Percentiles rank a stretch among this genome's conserved stretches.
phyloP scores from a whole-genome alignment of 2,888 invertebrate genomes.

The Microctonus hyperodae region DNA sequence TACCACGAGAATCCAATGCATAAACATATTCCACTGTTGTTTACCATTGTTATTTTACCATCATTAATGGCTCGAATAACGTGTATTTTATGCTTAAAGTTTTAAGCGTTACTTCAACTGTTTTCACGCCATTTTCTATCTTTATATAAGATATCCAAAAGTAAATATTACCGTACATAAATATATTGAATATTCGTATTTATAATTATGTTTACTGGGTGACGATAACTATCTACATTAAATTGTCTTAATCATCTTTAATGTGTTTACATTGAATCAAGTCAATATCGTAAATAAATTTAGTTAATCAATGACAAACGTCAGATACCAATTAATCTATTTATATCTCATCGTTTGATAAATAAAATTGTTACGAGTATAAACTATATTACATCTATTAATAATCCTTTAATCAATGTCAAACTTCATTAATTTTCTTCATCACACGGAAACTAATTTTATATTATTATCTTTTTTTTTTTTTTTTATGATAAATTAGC shows the following conservation, averaged over 20 bases:
- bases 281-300: no score
- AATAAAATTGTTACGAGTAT: neutral
- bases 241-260: no score
- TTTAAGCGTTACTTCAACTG: neutral
- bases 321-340: neutral
- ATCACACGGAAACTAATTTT: neutral
- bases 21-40: constrained; percentile 9
- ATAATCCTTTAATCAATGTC: neutral
- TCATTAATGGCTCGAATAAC: constrained; percentile 12
- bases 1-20: constrained; percentile 5
- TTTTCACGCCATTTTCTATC: neutral
- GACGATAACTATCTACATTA: no score
- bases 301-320: neutral
- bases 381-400: no score
- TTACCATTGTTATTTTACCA: constrained; percentile 14
- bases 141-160: neutral
- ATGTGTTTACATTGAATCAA: no score
- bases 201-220: no score
- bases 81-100: neutral
- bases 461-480: neutral
- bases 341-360: neutral
- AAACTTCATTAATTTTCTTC: neutral
- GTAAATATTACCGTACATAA: no score
- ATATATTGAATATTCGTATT: no score
- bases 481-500: neutral